Percentiles rank a stretch among this genome's conserved stretches.
Evolutionary conservation across 2,113 vertebrate species (phyloP).

Genomic region (Oncorhynchus kisutch): DNA sequence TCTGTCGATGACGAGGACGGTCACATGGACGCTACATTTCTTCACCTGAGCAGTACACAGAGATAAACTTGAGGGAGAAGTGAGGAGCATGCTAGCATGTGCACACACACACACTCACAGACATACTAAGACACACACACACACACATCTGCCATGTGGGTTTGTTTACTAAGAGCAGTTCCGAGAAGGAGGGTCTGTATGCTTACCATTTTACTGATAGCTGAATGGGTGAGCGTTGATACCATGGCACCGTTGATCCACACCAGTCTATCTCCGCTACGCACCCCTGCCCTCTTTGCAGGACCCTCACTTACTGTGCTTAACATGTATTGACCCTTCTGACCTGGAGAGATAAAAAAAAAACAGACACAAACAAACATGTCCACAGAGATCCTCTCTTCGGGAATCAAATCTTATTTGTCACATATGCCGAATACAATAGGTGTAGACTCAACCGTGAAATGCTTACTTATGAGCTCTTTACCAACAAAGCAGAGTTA

Average conservation of each 20-base stretch:
- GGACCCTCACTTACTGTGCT: slow-evolving; percentile 74
- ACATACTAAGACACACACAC: too few species aligned
- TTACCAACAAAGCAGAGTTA: too few species aligned
- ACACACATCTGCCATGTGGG: not conserved
- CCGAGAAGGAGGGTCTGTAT: not conserved
- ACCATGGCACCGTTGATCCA: slow-evolving; percentile 83
- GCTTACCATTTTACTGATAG: slow-evolving; percentile 79
- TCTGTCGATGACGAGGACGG: slow-evolving; percentile 82
- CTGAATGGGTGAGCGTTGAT: slow-evolving; percentile 62
- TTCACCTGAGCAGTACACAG: slow-evolving; percentile 72
- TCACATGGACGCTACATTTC: slow-evolving; percentile 75
- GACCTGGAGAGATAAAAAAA: slow-evolving; percentile 67
- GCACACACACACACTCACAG: not conserved
- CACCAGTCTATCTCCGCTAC: slow-evolving; percentile 78
- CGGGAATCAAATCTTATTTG: not conserved
- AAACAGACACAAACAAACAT: slow-evolving; percentile 2
- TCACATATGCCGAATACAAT: too few species aligned
- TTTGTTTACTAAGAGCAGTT: not conserved
- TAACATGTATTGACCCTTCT: slow-evolving; percentile 75
- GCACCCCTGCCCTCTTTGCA: slow-evolving; percentile 82
- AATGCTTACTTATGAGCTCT: too few species aligned
- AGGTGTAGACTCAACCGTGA: too few species aligned
- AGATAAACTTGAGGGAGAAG: slow-evolving; percentile 12
- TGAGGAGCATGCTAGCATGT: not conserved
- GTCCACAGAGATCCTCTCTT: not conserved